Conservation (phyloP, 2,797 vertebrate genomes). For the Triplophysa yarkandensis region DNA sequence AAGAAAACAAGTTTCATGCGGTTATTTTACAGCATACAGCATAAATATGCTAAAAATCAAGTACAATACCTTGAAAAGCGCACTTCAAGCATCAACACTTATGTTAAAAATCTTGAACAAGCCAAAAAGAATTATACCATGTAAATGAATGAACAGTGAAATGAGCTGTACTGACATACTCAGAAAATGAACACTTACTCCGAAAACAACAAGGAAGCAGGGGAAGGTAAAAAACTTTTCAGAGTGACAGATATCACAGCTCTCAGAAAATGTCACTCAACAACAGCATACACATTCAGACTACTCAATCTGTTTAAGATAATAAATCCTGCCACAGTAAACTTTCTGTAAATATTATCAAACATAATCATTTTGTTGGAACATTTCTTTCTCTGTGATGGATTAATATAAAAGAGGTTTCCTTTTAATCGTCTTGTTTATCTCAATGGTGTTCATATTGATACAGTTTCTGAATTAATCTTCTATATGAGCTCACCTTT, state of each 20-base stretch:
- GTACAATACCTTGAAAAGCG: background rate
- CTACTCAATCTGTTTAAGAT: too few relatives aligned
- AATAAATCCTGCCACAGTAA: background rate
- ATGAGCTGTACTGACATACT: background rate
- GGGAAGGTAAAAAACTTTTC: background rate
- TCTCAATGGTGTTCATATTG: constrained; percentile 31
- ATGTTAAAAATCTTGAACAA: background rate
- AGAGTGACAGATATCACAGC: background rate
- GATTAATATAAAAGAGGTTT: constrained; percentile 23
- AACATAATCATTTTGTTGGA: background rate
- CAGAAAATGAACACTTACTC: background rate
- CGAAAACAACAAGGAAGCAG: background rate
- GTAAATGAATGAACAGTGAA: background rate
- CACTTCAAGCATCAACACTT: background rate
- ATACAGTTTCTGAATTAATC: constrained; percentile 61
- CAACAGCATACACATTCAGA: background rate
- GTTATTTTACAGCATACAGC: background rate
- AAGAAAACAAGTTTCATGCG: background rate
- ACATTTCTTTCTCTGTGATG: background rate
- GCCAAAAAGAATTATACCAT: background rate
- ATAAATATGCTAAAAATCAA: constrained; percentile 24
- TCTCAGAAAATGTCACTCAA: background rate
- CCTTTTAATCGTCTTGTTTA: background rate
- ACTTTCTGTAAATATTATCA: background rate
- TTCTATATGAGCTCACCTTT: constrained; percentile 21